phyloP scores from a whole-genome alignment of 1,140 invertebrate species.

The Drosophila nebulosa region DNA sequence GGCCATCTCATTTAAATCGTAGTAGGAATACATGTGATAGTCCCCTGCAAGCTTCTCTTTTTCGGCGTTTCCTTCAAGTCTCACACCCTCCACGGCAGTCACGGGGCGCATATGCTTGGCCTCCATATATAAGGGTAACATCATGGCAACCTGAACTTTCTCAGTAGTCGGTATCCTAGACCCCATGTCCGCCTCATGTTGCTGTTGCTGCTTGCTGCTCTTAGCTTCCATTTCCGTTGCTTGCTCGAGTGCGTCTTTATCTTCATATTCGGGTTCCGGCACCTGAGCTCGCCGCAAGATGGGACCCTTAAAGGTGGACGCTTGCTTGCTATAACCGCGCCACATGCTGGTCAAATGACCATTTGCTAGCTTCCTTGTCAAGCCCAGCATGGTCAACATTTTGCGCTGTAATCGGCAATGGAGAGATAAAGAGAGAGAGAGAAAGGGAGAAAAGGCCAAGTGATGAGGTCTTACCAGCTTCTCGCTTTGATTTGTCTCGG shows the following conservation, averaged over 20 bases:
- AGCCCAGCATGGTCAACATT: slow-evolving; percentile 12
- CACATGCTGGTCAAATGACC: not conserved
- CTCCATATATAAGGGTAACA: slow-evolving; percentile 6
- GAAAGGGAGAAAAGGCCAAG: slow-evolving; percentile 7
- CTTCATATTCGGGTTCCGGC: not conserved
- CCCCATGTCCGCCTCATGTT: not conserved
- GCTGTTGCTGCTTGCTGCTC: not conserved
- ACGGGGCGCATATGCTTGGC: not conserved
- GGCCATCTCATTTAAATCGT: slow-evolving; percentile 5
- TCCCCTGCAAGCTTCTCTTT: not conserved
- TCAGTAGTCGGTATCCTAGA: not conserved
- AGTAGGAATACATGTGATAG: slow-evolving; percentile 12
- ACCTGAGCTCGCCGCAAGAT: slow-evolving; percentile 1
- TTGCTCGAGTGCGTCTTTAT: not conserved
- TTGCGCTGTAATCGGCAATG: not conserved
- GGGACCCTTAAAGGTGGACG: slow-evolving; percentile 4
- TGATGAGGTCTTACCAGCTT: slow-evolving; percentile 27
- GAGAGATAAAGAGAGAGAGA: not conserved
- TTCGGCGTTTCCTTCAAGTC: not conserved
- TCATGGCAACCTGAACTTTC: slow-evolving; percentile 2
- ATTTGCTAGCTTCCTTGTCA: not conserved
- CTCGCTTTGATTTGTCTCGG: slow-evolving; percentile 16
- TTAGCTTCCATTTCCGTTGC: not conserved
- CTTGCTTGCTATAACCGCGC: not conserved
- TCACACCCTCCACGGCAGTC: not conserved